Percentiles rank a stretch among this genome's conserved stretches.
These are phyloP conservation scores for Ammodytes marinus DNA, from an alignment of 2,113 vertebrate species.

Conservation along the genomic window DNA sequence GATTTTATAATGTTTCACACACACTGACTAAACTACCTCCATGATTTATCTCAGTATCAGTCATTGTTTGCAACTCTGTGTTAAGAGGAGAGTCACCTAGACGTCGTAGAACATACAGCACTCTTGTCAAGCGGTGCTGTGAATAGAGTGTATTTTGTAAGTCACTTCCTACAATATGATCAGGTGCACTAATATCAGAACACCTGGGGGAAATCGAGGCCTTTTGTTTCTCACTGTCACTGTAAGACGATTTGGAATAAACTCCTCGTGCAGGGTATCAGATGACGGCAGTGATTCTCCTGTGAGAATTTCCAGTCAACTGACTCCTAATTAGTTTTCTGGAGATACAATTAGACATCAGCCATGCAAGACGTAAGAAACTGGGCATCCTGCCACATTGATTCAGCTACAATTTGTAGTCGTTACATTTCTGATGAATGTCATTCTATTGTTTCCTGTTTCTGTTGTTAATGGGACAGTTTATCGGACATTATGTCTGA, in stretches of 20 bases:
- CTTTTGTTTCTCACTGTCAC: slow-evolving; percentile 61
- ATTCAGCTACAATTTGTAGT: slow-evolving; percentile 78
- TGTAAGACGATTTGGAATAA: slow-evolving; percentile 68
- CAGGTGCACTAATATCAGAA: slow-evolving; percentile 57
- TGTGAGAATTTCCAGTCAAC: slow-evolving; percentile 82
- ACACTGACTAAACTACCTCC: neutral
- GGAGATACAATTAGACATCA: slow-evolving; percentile 88
- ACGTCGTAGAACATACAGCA: slow-evolving; percentile 10
- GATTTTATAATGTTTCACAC: neutral
- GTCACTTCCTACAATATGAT: slow-evolving; percentile 47
- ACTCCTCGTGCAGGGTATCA: slow-evolving; percentile 71
- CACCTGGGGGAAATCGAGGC: slow-evolving; percentile 70
- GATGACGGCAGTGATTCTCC: slow-evolving; percentile 72
- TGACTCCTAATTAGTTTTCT: slow-evolving; percentile 89
- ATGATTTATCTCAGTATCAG: neutral
- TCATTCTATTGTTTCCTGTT: slow-evolving; percentile 35
- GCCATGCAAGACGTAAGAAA: slow-evolving; percentile 81
- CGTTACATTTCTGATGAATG: slow-evolving; percentile 51
- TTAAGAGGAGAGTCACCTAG: slow-evolving; percentile 13
- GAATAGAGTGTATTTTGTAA: slow-evolving; percentile 22
- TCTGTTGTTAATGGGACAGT: slow-evolving; percentile 13
- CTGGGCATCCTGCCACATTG: slow-evolving; percentile 80
- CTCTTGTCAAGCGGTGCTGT: neutral
- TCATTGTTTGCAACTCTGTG: neutral
- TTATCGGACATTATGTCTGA: slow-evolving; percentile 7